Evolutionary conservation across 2,797 vertebrate species (phyloP).

Genomic region (Enteromius trimaculatus): DNA sequence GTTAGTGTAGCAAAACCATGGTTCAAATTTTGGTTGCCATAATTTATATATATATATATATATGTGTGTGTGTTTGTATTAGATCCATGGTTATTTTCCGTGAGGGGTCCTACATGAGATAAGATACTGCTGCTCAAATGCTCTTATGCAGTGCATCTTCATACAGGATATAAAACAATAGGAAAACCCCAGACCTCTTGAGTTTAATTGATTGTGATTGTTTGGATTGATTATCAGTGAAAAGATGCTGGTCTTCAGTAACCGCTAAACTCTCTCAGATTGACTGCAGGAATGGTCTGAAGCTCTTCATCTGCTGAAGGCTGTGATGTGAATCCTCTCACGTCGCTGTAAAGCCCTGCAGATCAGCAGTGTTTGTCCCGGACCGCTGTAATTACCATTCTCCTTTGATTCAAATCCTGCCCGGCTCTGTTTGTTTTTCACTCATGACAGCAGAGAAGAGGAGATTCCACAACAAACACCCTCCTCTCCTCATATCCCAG

Average conservation of each 20-base stretch:
- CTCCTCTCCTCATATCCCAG: slow-evolving; percentile 38
- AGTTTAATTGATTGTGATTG: background rate
- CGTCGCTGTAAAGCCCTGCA: slow-evolving; percentile 38
- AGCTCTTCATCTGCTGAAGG: slow-evolving; percentile 46
- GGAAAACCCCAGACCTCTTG: background rate
- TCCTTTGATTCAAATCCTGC: slow-evolving; percentile 49
- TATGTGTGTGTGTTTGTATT: too few species aligned
- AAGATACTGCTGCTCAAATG: background rate
- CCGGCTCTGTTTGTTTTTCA: slow-evolving; percentile 33
- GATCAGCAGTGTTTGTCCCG: slow-evolving; percentile 49
- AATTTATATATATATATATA: too few species aligned
- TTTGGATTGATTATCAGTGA: slow-evolving; percentile 14
- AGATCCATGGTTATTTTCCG: too few species aligned
- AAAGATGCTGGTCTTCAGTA: background rate
- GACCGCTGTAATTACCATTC: slow-evolving; percentile 50
- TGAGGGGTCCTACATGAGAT: background rate
- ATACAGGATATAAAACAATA: background rate
- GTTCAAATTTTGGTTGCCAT: too few species aligned
- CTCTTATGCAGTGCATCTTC: background rate
- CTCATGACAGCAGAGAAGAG: slow-evolving; percentile 2
- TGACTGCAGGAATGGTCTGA: background rate
- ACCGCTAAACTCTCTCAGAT: background rate
- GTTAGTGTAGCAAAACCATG: too few species aligned
- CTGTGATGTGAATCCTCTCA: slow-evolving; percentile 46
- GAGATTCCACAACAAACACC: slow-evolving; percentile 30